phyloP scores from a whole-genome alignment of 2,888 invertebrate genomes.

The Aleiodes leptofemur region DNA sequence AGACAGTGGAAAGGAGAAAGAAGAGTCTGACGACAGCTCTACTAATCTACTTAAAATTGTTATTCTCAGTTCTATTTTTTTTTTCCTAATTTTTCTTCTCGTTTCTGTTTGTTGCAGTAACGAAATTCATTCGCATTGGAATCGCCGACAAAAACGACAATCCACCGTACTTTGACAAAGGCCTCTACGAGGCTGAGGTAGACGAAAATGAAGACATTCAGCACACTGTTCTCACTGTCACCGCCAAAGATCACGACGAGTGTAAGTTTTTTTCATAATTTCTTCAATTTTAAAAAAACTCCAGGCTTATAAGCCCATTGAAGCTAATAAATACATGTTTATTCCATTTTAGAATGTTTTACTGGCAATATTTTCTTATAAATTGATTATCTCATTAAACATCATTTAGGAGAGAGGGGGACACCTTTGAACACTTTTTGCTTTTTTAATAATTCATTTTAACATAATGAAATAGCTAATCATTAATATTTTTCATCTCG shows the following conservation, averaged over 20 bases:
- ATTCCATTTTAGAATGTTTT: too few species aligned
- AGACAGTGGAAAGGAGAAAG: neutral
- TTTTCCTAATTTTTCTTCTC: slow-evolving; percentile 45
- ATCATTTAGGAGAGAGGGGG: too few species aligned
- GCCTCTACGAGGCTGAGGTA: slow-evolving; percentile 96
- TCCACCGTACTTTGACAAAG: slow-evolving; percentile 98
- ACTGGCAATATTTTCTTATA: too few species aligned
- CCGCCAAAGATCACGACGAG: slow-evolving; percentile 99
- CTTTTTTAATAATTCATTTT: too few species aligned
- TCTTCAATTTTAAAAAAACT: slow-evolving; percentile 35
- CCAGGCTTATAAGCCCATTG: neutral
- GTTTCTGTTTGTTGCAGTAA: slow-evolving; percentile 83
- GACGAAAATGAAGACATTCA: slow-evolving; percentile 99
- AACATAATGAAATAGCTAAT: too few species aligned
- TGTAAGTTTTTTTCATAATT: slow-evolving; percentile 82
- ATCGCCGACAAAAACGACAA: slow-evolving; percentile 99
- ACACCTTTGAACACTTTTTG: too few species aligned
- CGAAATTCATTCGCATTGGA: slow-evolving; percentile 98
- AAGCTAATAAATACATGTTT: too few species aligned
- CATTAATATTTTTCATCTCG: too few species aligned
- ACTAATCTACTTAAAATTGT: too few species aligned
- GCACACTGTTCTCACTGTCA: slow-evolving; percentile 97
- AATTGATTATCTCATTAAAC: too few species aligned
- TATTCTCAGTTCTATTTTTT: neutral
- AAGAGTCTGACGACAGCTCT: neutral